phyloP scores from a whole-genome alignment of 2,888 invertebrate genomes.

The Morpho helenor region DNA sequence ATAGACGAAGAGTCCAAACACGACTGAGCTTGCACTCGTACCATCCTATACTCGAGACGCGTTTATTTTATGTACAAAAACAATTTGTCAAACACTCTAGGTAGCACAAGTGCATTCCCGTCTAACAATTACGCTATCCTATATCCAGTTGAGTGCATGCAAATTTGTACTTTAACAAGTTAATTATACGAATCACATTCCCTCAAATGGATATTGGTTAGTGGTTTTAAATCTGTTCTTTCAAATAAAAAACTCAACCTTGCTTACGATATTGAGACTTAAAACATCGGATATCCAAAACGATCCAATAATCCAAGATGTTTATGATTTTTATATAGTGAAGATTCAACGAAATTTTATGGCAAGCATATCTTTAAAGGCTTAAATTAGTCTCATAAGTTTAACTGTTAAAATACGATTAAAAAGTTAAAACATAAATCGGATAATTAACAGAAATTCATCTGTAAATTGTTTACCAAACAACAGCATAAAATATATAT shows the following conservation, averaged over 20 bases:
- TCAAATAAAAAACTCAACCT: slow-evolving; percentile 15
- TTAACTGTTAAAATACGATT: too few species aligned
- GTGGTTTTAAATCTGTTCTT: slow-evolving; percentile 7
- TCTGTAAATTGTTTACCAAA: too few species aligned
- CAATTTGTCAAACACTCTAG: slow-evolving; percentile 43
- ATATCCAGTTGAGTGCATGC: slow-evolving; percentile 5
- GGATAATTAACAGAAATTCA: too few species aligned
- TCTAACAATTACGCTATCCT: slow-evolving; percentile 30
- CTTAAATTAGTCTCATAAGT: too few species aligned
- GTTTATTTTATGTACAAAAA: slow-evolving; percentile 54
- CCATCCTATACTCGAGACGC: slow-evolving; percentile 39
- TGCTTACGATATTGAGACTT: slow-evolving; percentile 23
- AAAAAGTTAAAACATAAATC: too few species aligned
- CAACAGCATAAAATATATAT: too few species aligned
- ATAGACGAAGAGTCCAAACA: slow-evolving; percentile 40
- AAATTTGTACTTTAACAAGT: slow-evolving; percentile 4
- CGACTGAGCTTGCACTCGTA: slow-evolving; percentile 41
- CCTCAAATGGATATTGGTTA: slow-evolving; percentile 11
- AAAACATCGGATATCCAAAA: slow-evolving; percentile 10
- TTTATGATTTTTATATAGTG: neutral
- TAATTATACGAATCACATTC: neutral
- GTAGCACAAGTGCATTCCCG: slow-evolving; percentile 38
- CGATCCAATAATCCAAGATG: too few species aligned
- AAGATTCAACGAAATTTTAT: neutral
- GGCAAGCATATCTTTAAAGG: too few species aligned